Evolutionary conservation across 2,797 vertebrate genomes (phyloP).

Genomic region (Artibeus jamaicensis): DNA sequence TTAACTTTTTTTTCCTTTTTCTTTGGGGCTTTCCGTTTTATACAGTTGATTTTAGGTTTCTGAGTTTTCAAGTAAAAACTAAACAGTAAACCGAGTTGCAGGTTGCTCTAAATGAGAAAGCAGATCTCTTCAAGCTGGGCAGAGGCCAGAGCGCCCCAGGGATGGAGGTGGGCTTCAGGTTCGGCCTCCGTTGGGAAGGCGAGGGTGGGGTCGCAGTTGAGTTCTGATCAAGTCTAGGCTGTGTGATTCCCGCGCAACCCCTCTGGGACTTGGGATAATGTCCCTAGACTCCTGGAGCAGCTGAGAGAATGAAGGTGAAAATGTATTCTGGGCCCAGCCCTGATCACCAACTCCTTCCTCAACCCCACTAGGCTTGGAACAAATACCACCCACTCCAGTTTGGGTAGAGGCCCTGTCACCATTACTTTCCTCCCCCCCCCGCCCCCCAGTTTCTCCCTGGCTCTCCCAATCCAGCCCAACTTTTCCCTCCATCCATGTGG

Average conservation of each 20-base stretch:
- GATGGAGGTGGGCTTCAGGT: not conserved
- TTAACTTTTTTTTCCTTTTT: not conserved
- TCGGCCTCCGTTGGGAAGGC: not conserved
- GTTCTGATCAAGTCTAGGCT: not conserved
- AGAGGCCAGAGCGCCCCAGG: not conserved
- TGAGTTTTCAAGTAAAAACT: not conserved
- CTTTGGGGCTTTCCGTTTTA: not conserved
- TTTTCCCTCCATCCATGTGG: not conserved
- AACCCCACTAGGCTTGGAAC: not conserved
- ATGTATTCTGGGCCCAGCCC: not conserved
- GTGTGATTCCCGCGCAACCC: accelerated
- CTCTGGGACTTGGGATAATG: not conserved
- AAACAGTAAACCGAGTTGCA: not conserved
- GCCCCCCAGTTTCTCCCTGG: constrained; percentile 38
- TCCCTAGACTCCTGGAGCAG: not conserved
- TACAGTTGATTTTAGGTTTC: not conserved
- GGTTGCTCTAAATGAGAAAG: not conserved
- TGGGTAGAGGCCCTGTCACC: not conserved
- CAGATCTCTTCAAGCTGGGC: too few relatives aligned
- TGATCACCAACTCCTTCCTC: not conserved
- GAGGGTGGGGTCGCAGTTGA: not conserved
- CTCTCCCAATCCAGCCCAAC: not conserved
- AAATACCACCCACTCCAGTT: not conserved
- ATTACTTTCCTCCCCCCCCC: constrained; percentile 26
- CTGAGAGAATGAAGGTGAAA: not conserved